phyloP scores from a whole-genome alignment of 2,888 invertebrate species.

The Tuberolachnus salignus region DNA sequence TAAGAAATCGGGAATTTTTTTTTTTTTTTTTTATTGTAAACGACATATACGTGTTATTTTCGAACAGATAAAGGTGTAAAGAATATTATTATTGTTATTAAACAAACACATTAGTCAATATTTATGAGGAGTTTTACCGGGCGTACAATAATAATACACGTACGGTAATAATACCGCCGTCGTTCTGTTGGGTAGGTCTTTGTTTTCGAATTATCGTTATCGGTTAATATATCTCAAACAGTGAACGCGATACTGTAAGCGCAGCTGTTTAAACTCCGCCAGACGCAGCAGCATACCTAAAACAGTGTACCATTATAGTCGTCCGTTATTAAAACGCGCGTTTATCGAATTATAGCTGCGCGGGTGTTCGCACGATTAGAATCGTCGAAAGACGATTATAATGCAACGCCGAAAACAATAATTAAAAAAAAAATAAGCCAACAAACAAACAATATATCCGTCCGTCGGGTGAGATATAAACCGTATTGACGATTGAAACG shows the following conservation, averaged over 20 bases:
- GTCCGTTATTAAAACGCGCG: not conserved
- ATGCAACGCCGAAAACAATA: too few species aligned
- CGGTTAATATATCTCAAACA: not conserved
- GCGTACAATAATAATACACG: not conserved
- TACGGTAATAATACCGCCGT: not conserved
- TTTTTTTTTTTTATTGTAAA: too few species aligned
- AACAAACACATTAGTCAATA: not conserved
- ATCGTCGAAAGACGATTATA: not conserved
- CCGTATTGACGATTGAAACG: too few species aligned
- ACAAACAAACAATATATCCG: not conserved
- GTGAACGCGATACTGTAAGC: not conserved
- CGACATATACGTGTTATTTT: too few species aligned
- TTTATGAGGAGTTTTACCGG: not conserved
- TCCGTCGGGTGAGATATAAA: too few species aligned
- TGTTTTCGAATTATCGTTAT: slow-evolving; percentile 12
- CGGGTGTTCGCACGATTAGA: not conserved
- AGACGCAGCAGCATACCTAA: not conserved
- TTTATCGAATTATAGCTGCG: not conserved
- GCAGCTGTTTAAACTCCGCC: slow-evolving; percentile 6
- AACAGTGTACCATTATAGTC: not conserved
- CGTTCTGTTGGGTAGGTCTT: not conserved
- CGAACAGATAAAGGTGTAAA: slow-evolving; percentile 4
- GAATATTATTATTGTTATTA: not conserved
- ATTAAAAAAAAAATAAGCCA: not conserved
- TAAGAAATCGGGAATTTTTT: too few species aligned